These are phyloP conservation scores for Hirudinaria manillensis DNA, from an alignment of 2,888 invertebrate species.

Conservation along the genomic window DNA sequence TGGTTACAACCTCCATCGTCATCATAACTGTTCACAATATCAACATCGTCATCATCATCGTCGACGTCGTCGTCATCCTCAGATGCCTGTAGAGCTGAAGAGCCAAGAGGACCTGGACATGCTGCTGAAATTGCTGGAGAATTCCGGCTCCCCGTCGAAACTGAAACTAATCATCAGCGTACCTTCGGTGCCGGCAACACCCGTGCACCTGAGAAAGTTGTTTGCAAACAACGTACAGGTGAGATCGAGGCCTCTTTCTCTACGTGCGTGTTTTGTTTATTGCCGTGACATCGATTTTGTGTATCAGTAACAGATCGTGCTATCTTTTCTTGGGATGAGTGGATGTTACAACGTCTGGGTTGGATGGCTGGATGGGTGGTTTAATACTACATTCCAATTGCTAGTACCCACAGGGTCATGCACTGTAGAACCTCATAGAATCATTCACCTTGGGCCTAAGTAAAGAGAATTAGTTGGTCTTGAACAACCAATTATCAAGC, in stretches of 20 bases:
- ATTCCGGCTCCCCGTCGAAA: not conserved
- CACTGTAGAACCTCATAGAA: no score
- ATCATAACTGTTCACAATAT: not conserved
- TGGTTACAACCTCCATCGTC: not conserved
- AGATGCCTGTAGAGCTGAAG: conserved; percentile 26
- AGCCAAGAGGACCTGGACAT: conserved; percentile 25
- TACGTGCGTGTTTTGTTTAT: no score
- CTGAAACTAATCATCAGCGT: conserved; percentile 14
- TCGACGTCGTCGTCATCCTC: not conserved
- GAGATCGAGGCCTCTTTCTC: not conserved
- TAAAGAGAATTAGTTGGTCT: no score
- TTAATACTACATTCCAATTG: no score
- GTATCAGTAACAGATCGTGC: no score
- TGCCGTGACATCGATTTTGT: not conserved
- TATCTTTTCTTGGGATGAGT: no score
- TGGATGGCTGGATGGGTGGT: no score
- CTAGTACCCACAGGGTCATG: no score
- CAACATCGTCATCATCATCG: not conserved
- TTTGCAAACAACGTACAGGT: conserved; percentile 16
- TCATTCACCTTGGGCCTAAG: no score
- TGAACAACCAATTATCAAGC: no score
- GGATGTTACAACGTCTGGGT: no score
- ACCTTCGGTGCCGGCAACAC: conserved; percentile 11
- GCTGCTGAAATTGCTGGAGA: conserved; percentile 14
- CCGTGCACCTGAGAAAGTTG: conserved; percentile 19